These are phyloP conservation scores for Macrotus californicus DNA, from an alignment of 2,113 vertebrate species.

Conservation along the genomic window DNA sequence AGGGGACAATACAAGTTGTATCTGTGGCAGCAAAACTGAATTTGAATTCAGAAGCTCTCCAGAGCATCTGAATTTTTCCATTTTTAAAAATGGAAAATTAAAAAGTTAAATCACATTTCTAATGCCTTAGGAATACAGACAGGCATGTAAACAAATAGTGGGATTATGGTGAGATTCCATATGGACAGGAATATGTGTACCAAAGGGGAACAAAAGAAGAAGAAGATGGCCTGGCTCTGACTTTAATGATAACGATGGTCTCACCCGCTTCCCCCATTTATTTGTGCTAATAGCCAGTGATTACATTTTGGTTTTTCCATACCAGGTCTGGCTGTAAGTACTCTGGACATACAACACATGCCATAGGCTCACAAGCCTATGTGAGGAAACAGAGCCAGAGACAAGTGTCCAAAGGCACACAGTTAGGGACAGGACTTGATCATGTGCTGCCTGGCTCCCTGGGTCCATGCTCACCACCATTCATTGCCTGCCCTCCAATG, in stretches of 20 bases:
- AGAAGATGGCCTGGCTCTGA: too few relatives aligned
- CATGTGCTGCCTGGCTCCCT: not conserved
- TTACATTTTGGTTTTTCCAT: not conserved
- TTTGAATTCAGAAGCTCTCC: too few relatives aligned
- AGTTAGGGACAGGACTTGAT: not conserved
- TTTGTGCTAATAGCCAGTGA: not conserved
- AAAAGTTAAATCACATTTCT: not conserved
- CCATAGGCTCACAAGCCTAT: not conserved
- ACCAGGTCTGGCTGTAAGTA: not conserved
- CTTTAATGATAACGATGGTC: not conserved
- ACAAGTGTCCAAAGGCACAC: not conserved
- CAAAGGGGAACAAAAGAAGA: not conserved
- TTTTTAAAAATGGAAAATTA: not conserved
- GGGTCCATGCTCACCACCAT: not conserved
- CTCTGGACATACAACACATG: not conserved
- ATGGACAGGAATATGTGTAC: not conserved
- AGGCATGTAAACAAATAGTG: not conserved
- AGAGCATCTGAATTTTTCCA: not conserved
- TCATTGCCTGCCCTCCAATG: fast-evolving
- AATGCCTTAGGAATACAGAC: not conserved
- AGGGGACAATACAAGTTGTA: not conserved
- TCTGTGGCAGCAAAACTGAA: not conserved
- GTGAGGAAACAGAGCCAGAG: not conserved
- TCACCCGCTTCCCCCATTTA: not conserved
- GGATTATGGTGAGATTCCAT: fast-evolving